phyloP scores from a whole-genome alignment of 2,797 vertebrate genomes.

The Toxotes lorentzi region DNA sequence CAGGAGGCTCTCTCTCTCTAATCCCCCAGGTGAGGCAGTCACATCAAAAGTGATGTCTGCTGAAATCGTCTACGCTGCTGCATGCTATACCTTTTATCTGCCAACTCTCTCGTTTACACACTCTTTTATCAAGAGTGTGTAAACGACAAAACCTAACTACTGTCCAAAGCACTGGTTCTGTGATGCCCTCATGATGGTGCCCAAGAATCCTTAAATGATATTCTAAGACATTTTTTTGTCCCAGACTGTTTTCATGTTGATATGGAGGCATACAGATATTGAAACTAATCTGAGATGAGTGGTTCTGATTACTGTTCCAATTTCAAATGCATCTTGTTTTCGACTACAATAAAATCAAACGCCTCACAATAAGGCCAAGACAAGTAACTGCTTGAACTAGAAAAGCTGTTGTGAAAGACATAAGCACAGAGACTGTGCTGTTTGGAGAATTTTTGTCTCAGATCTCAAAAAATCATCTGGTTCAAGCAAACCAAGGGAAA shows the following conservation, averaged over 20 bases:
- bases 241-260: not conserved
- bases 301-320: not conserved
- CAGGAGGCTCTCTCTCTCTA: conserved; percentile 33
- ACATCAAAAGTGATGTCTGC: conserved; percentile 29
- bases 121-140: too few species aligned
- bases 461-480: not conserved
- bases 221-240: not conserved
- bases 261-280: not conserved
- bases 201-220: not conserved
- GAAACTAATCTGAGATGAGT: not conserved
- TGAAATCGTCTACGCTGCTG: conserved; percentile 23
- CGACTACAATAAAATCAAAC: not conserved
- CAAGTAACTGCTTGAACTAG: not conserved
- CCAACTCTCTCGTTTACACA: conserved; percentile 16
- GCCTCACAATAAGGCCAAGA: not conserved
- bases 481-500: not conserved
- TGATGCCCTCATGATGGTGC: not conserved
- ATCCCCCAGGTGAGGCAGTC: conserved; percentile 38
- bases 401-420: not conserved
- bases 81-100: conserved; percentile 8
- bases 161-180: not conserved
- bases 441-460: not conserved
- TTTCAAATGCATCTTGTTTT: not conserved
- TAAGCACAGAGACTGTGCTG: not conserved
- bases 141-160: conserved; percentile 26